These are phyloP conservation scores for Molothrus aeneus DNA, from an alignment of 2,797 vertebrate species.

Conservation along the genomic window DNA sequence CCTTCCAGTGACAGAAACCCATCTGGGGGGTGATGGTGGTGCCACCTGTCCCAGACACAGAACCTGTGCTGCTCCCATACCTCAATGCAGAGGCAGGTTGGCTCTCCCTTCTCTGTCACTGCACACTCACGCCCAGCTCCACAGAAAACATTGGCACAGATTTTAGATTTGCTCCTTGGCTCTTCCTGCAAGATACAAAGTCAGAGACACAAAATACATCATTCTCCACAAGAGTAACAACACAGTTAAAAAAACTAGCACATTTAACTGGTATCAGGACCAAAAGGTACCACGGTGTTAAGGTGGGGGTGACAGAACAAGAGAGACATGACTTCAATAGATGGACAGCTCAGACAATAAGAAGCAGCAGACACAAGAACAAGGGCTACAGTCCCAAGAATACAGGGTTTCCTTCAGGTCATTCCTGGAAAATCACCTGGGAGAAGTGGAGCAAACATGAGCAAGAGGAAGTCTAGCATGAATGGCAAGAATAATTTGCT, in stretches of 20 bases:
- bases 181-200: slow-evolving; percentile 81
- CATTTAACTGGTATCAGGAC: background rate
- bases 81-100: slow-evolving; percentile 97
- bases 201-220: slow-evolving; percentile 11
- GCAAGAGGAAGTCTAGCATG: background rate
- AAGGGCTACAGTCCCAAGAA: background rate
- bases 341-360: background rate
- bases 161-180: slow-evolving; percentile 93
- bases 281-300: background rate
- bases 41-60: background rate
- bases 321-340: background rate
- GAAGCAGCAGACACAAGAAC: background rate
- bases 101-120: slow-evolving; percentile 94
- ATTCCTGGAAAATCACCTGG: background rate
- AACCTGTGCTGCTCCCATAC: slow-evolving; percentile 67
- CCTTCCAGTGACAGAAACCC: background rate
- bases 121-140: slow-evolving; percentile 95
- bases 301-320: background rate
- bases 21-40: rapidly evolving
- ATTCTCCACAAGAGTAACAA: background rate
- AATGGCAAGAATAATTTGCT: background rate
- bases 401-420: background rate
- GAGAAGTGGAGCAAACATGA: background rate
- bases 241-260: background rate
- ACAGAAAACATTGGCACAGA: slow-evolving; percentile 98